Evolutionary conservation across 2,113 vertebrate genomes (phyloP), one percentile per base, ranked within the genome.

Genomic region (Nothobranchius kuhntae): DNA sequence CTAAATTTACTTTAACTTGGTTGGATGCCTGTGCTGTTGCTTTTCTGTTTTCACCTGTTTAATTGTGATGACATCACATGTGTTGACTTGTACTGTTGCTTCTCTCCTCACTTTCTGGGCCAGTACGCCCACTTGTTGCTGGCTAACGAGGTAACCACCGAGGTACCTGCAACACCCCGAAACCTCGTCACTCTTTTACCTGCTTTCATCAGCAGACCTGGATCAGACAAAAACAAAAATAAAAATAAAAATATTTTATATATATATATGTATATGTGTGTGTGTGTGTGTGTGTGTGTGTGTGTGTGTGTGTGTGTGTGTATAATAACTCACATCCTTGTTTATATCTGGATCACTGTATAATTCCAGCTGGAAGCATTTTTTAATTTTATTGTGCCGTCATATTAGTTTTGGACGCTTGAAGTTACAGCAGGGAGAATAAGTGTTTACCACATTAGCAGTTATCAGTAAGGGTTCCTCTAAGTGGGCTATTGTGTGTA

Each of bases 41-140:
- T 30, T 30, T 30, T 30, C 2, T 30, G 30, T 30, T 30, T 30
- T 30, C 30, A 30, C 30, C 30, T 65, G 35, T 75, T 74, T 61
- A 40, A 78, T 53, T 56, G 60, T 66, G 66, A 80, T 85, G 61
- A 67, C 73, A 53, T 81, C 42, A 75, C 69, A 65, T 75, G 63
- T 82, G 88, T 86, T 83, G 58, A 94, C 84, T 90, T 58, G 92
- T 95, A 95, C 95, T 93, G 91, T 92, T 94, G 91, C 83, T 95
- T 94, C 94, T 95, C 95, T 95, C 93, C 94, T 91, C n/a, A 92
- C 91, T 91, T 77, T 30, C 30, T 94, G 91, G 78, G 68, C 94
- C 94, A 98, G 97, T 97, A 95, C 88, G 94, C 94, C 93, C 95
- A 86, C 94, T 95, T 96, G 94, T 94, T 97, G 95, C 94, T 96